Percentiles rank a stretch among this genome's conserved stretches.
These are phyloP conservation scores for Pygoscelis adeliae DNA, from an alignment of 2,113 vertebrate species.

Conservation along the genomic window DNA sequence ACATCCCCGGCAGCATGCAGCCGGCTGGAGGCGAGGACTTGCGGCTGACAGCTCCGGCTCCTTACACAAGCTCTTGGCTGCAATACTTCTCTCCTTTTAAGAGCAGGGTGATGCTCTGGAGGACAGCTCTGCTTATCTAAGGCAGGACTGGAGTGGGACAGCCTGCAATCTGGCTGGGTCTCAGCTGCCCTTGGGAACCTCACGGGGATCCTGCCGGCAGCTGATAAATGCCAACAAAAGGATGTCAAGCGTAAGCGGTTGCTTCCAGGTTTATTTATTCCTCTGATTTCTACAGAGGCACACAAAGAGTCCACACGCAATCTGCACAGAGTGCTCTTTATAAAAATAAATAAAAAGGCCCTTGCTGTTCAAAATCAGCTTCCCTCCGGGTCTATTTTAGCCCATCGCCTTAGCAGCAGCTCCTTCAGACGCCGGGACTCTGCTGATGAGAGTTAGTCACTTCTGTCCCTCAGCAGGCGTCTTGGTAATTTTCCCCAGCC, in stretches of 20 bases:
- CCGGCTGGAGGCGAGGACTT: background rate
- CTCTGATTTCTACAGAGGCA: background rate
- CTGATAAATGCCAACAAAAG: slow-evolving; percentile 39
- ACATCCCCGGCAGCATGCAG: background rate
- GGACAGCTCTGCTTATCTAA: background rate
- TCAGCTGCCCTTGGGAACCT: slow-evolving; percentile 1
- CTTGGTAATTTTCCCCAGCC: slow-evolving; percentile 46
- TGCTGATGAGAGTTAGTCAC: slow-evolving; percentile 53
- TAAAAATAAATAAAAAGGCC: slow-evolving; percentile 31
- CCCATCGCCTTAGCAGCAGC: slow-evolving; percentile 32
- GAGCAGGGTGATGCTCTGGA: background rate
- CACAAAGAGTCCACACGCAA: slow-evolving; percentile 19
- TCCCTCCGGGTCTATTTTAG: slow-evolving; percentile 38
- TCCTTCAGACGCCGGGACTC: background rate
- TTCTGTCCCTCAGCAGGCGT: slow-evolving; percentile 48
- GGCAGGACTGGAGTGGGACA: background rate
- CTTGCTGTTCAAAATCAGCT: slow-evolving; percentile 13
- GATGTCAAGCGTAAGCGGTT: background rate
- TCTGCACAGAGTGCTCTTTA: background rate
- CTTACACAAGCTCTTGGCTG: background rate
- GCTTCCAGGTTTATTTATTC: slow-evolving; percentile 44
- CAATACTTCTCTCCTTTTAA: background rate
- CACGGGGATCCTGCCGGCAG: background rate
- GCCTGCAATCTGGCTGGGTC: background rate
- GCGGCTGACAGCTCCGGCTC: background rate